Percentiles rank a stretch among this genome's conserved stretches.
Conservation (phyloP, 1,140 invertebrate genomes). For the Polyergus mexicanus region DNA sequence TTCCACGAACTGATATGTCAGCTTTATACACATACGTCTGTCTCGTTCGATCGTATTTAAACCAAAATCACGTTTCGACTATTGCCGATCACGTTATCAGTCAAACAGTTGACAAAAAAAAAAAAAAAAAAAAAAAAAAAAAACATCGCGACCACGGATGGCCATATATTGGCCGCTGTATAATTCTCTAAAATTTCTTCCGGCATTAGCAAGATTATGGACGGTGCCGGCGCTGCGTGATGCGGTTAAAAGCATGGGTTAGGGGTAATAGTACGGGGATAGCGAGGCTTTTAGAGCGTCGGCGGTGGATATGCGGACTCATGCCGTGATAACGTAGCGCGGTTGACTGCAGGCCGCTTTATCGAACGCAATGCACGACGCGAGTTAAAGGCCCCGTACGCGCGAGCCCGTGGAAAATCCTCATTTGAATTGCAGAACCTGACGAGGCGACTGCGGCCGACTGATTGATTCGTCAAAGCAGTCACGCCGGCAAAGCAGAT, state of each 20-base stretch:
- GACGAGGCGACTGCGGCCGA: slow-evolving; percentile 51
- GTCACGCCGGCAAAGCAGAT: slow-evolving; percentile 60
- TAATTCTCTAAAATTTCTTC: slow-evolving; percentile 52
- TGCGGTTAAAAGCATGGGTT: slow-evolving; percentile 48
- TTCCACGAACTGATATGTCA: not conserved
- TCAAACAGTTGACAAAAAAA: not conserved
- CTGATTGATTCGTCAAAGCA: slow-evolving; percentile 75
- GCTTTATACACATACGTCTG: not conserved
- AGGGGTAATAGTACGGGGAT: slow-evolving; percentile 70
- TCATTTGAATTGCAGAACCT: slow-evolving; percentile 74
- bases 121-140: slow-evolving; percentile 36
- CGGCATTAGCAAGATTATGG: slow-evolving; percentile 45
- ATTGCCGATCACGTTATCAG: not conserved
- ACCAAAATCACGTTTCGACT: slow-evolving; percentile 10
- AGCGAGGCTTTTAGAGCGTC: slow-evolving; percentile 60
- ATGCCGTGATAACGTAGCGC: slow-evolving; percentile 62
- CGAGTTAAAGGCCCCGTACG: slow-evolving; percentile 66
- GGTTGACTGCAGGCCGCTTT: slow-evolving; percentile 59
- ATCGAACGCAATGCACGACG: slow-evolving; percentile 55
- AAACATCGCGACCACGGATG: not conserved
- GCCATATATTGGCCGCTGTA: slow-evolving; percentile 1
- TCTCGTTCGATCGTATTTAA: not conserved
- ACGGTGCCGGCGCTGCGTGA: slow-evolving; percentile 7
- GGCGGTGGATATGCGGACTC: slow-evolving; percentile 58
- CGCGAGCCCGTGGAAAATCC: slow-evolving; percentile 65